Conservation (phyloP, 2,113 vertebrate genomes). For the Otus sunia region DNA sequence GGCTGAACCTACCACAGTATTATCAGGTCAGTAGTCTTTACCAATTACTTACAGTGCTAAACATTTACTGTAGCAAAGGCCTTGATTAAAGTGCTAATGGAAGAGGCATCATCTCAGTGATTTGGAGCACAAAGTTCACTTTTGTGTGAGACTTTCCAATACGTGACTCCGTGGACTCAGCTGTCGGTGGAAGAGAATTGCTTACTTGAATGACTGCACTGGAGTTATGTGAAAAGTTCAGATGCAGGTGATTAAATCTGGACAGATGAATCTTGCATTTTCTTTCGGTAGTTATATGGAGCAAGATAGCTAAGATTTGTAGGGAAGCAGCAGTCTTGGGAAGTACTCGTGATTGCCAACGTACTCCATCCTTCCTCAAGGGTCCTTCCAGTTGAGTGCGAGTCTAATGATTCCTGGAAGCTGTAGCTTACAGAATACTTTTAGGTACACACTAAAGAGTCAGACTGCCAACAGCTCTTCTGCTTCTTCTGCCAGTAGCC, state of each 20-base stretch:
- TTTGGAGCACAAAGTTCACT: not conserved
- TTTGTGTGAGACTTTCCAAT: not conserved
- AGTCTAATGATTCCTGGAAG: not conserved
- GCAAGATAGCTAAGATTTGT: not conserved
- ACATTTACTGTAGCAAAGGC: not conserved
- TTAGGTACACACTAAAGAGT: not conserved
- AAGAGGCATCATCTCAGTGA: not conserved
- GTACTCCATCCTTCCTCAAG: not conserved
- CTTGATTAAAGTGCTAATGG: not conserved
- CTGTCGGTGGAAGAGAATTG: not conserved
- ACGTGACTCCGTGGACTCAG: not conserved
- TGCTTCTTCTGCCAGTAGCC: not conserved
- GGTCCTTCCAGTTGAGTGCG: not conserved
- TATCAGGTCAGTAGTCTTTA: slow-evolving; percentile 30
- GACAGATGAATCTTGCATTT: not conserved
- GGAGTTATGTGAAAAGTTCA: not conserved
- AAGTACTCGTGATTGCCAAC: not conserved
- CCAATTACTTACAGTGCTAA: not conserved
- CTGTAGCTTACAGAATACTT: not conserved
- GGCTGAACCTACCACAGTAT: not conserved
- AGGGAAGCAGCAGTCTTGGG: not conserved
- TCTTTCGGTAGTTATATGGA: not conserved
- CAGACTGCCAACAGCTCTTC: not conserved
- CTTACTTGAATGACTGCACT: not conserved
- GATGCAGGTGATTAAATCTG: not conserved